Percentiles rank a stretch among this genome's conserved stretches.
Conservation (phyloP, 2,888 invertebrate genomes). For the Campopleginae sp. region DNA sequence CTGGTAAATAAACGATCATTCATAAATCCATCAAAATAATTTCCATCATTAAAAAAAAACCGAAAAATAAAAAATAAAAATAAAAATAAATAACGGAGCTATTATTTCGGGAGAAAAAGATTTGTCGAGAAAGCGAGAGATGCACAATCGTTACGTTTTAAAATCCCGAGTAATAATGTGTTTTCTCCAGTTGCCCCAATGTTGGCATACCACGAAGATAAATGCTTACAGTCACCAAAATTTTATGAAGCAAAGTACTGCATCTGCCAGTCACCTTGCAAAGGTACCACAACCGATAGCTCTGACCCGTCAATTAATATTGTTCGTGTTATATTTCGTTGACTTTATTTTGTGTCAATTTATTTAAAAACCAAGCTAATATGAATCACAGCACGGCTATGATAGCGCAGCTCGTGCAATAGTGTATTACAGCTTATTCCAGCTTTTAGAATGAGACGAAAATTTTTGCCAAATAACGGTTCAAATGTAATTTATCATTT, state of each 20-base stretch:
- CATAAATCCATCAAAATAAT: neutral
- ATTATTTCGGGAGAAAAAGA: neutral
- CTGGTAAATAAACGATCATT: conserved; percentile 80
- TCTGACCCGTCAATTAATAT: conserved; percentile 39
- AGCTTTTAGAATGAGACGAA: conserved; percentile 74
- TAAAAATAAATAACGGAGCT: neutral
- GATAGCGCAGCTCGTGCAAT: conserved; percentile 52
- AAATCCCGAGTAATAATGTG: conserved; percentile 73
- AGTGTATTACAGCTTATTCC: conserved; percentile 71
- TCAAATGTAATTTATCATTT: conserved; percentile 10
- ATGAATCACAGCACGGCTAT: conserved; percentile 60
- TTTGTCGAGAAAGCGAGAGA: neutral
- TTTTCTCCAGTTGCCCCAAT: conserved; percentile 81
- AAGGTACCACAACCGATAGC: conserved; percentile 75
- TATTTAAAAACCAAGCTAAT: conserved; percentile 18
- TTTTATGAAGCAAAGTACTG: conserved; percentile 81
- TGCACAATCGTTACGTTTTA: conserved; percentile 8
- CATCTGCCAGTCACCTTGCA: conserved; percentile 79
- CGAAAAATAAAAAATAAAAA: neutral
- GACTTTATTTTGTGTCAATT: conserved; percentile 4
- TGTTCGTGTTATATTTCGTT: conserved; percentile 24
- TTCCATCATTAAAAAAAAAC: neutral
- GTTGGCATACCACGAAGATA: conserved; percentile 81
- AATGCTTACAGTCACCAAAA: conserved; percentile 80
- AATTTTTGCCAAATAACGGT: conserved; percentile 66